Evolutionary conservation across 2,113 vertebrate genomes (phyloP).

Genomic region (Oryzias javanicus): DNA sequence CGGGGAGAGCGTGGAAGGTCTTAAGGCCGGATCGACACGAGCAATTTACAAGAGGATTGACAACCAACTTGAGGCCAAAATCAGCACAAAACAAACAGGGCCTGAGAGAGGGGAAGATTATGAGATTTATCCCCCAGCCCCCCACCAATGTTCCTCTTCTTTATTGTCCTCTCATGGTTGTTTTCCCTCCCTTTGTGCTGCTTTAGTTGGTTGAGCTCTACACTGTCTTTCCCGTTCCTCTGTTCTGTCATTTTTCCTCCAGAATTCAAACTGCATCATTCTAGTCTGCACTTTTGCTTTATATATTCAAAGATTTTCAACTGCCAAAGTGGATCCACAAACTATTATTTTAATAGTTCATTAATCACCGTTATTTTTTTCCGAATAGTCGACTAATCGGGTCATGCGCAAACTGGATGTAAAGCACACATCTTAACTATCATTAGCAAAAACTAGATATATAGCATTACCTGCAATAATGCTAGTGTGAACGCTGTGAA

Average conservation of each 20-base stretch:
- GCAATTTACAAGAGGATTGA: constrained; percentile 61
- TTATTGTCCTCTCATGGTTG: constrained; percentile 23
- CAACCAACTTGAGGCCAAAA: constrained; percentile 48
- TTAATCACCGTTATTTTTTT: no score
- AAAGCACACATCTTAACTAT: no score
- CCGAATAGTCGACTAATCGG: no score
- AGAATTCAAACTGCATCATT: constrained; percentile 8
- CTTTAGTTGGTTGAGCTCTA: constrained; percentile 26
- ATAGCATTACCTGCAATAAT: no score
- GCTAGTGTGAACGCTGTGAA: no score
- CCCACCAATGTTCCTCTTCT: constrained; percentile 25
- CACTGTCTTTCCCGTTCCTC: constrained; percentile 11
- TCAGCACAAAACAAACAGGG: constrained; percentile 57
- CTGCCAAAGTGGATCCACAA: no score
- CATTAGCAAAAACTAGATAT: no score
- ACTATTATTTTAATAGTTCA: no score
- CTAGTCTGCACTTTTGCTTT: no score
- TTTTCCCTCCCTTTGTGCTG: constrained; percentile 22
- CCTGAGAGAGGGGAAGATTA: constrained; percentile 52
- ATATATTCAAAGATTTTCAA: no score
- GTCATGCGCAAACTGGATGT: no score
- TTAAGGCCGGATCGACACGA: constrained; percentile 54
- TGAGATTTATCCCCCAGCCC: constrained; percentile 50
- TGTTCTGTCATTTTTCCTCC: constrained; percentile 6
- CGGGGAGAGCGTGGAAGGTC: constrained; percentile 49